These are phyloP conservation scores for Ursus arctos DNA, from an alignment of 2,113 vertebrate genomes.

Conservation along the genomic window DNA sequence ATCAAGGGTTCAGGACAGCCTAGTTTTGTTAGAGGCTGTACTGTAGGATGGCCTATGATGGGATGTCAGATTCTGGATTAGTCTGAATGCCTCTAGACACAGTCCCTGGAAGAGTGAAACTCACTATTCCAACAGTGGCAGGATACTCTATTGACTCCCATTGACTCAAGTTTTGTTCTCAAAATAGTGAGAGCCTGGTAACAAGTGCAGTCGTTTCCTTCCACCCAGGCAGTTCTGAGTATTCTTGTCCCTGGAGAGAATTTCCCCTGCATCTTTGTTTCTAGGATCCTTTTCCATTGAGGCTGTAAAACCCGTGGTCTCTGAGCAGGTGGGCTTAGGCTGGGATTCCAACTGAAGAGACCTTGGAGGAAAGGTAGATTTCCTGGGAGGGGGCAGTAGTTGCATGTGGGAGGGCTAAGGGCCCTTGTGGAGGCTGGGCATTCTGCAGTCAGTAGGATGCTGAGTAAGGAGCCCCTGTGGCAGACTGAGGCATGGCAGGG, in stretches of 20 bases:
- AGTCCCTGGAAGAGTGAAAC: background rate
- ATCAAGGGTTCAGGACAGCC: background rate
- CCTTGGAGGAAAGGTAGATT: background rate
- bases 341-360: background rate
- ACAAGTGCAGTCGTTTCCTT: conserved; percentile 59
- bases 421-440: background rate
- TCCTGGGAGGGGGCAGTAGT: background rate
- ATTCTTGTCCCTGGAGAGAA: background rate
- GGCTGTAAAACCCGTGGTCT: background rate
- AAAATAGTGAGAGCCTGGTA: conserved; percentile 60
- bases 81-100: background rate
- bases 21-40: background rate
- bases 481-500: background rate
- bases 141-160: conserved; percentile 47
- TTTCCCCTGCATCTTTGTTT: background rate
- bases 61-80: background rate
- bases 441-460: background rate
- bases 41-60: background rate
- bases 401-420: background rate
- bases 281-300: background rate
- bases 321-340: conserved; percentile 10
- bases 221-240: conserved; percentile 10
- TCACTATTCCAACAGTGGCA: background rate
- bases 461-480: background rate
- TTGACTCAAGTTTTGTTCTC: conserved; percentile 53